phyloP scores from a whole-genome alignment of 1,140 invertebrate genomes.

The Bombus confusus region DNA sequence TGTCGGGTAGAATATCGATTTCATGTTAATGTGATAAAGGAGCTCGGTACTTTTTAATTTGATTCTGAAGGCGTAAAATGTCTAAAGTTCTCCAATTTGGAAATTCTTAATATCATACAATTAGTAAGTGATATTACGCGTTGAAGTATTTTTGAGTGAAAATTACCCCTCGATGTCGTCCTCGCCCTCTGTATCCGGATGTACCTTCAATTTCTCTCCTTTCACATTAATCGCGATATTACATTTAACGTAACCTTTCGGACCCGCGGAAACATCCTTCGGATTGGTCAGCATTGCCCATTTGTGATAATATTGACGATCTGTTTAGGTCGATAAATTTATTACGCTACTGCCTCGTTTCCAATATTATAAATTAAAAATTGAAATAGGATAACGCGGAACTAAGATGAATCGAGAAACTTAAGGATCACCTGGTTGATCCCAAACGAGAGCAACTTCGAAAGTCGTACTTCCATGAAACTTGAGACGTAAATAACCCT shows the following conservation, averaged over 20 bases:
- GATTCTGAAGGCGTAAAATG: background rate
- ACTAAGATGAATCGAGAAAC: background rate
- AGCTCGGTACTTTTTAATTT: background rate
- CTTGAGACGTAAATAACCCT: slow-evolving; percentile 72
- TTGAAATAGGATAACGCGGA: background rate
- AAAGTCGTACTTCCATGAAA: slow-evolving; percentile 81
- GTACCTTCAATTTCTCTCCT: slow-evolving; percentile 85
- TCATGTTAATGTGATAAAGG: too few species aligned
- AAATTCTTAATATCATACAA: background rate
- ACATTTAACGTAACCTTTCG: slow-evolving; percentile 90
- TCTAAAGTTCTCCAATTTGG: background rate
- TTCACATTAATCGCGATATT: slow-evolving; percentile 88
- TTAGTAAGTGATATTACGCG: background rate
- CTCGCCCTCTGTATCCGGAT: slow-evolving; percentile 84
- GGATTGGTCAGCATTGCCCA: slow-evolving; percentile 90
- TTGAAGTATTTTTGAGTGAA: background rate
- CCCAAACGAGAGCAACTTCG: slow-evolving; percentile 88
- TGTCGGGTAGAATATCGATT: background rate
- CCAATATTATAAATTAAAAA: background rate
- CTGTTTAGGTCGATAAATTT: slow-evolving; percentile 76
- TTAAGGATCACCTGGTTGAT: slow-evolving; percentile 84
- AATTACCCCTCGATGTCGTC: slow-evolving; percentile 89
- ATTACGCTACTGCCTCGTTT: background rate
- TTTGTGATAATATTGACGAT: slow-evolving; percentile 91
- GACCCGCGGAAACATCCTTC: slow-evolving; percentile 84